These are phyloP conservation scores for Pipa parva DNA, from an alignment of 2,113 vertebrate genomes.

Conservation along the genomic window DNA sequence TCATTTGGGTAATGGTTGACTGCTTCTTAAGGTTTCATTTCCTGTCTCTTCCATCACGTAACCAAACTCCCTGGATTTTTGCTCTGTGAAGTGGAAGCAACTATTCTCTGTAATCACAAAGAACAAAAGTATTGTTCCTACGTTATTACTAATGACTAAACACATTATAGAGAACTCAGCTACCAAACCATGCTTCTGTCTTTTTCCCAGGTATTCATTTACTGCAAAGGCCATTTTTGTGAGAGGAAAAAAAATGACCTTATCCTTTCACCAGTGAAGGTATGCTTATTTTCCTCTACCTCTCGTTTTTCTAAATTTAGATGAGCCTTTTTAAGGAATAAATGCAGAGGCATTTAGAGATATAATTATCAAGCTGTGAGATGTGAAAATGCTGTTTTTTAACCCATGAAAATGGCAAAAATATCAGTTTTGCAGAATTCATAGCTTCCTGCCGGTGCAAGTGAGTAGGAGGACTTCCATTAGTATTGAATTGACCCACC, in stretches of 20 bases:
- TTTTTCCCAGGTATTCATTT: conserved; percentile 27
- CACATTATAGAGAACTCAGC: conserved; percentile 37
- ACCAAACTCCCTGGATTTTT: conserved; percentile 68
- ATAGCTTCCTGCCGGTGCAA: too few relatives aligned
- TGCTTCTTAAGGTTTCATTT: conserved; percentile 58
- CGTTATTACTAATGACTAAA: conserved; percentile 66
- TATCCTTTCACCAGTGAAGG: background rate
- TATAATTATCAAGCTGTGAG: too few relatives aligned
- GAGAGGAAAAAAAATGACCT: background rate
- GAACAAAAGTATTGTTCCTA: conserved; percentile 67
- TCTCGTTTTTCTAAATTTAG: too few relatives aligned
- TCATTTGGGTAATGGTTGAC: conserved; percentile 63
- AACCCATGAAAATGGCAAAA: too few relatives aligned
- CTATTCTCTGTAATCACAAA: conserved; percentile 66
- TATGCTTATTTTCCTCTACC: background rate
- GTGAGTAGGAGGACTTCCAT: too few relatives aligned
- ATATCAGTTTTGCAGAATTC: too few relatives aligned
- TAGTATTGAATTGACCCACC: too few relatives aligned
- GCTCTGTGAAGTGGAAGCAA: conserved; percentile 74
- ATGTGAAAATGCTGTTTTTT: too few relatives aligned
- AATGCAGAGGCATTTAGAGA: too few relatives aligned
- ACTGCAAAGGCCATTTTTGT: background rate
- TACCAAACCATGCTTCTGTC: conserved; percentile 32
- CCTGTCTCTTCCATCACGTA: conserved; percentile 58
- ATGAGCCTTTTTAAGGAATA: too few relatives aligned